These are phyloP conservation scores for Pionites leucogaster DNA, from an alignment of 2,113 vertebrate species.

Conservation along the genomic window DNA sequence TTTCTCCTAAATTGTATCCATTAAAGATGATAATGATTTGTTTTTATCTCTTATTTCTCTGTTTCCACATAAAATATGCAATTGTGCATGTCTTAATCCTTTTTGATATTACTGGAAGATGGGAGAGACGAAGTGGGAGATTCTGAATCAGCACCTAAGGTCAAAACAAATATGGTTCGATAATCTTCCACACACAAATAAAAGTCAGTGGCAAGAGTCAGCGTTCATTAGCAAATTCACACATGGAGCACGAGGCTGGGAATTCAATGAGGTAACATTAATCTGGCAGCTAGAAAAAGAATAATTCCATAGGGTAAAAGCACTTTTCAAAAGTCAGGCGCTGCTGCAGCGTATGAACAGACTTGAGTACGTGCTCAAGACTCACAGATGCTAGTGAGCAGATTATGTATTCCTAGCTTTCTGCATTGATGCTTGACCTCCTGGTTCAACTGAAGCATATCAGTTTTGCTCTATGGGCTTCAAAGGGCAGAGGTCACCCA, in stretches of 20 bases:
- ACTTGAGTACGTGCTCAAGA: not conserved
- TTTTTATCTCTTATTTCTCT: not conserved
- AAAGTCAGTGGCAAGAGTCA: not conserved
- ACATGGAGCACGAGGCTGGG: not conserved
- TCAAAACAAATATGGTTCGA: not conserved
- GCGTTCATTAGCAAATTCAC: slow-evolving; percentile 30
- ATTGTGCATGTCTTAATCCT: not conserved
- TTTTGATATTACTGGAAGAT: not conserved
- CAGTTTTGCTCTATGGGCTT: not conserved
- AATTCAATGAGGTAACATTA: not conserved
- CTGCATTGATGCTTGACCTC: not conserved
- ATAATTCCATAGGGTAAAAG: not conserved
- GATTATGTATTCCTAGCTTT: not conserved
- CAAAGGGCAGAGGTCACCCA: not conserved
- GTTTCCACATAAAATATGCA: not conserved
- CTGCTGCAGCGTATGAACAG: not conserved
- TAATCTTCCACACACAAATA: not conserved
- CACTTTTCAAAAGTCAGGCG: not conserved
- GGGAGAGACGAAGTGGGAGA: not conserved
- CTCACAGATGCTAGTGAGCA: not conserved
- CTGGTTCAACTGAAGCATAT: accelerated
- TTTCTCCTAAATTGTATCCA: not conserved
- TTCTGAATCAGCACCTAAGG: not conserved
- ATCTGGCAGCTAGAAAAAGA: not conserved
- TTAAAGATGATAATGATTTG: not conserved